phyloP scores from a whole-genome alignment of 2,113 vertebrate genomes.

The Mola mola region DNA sequence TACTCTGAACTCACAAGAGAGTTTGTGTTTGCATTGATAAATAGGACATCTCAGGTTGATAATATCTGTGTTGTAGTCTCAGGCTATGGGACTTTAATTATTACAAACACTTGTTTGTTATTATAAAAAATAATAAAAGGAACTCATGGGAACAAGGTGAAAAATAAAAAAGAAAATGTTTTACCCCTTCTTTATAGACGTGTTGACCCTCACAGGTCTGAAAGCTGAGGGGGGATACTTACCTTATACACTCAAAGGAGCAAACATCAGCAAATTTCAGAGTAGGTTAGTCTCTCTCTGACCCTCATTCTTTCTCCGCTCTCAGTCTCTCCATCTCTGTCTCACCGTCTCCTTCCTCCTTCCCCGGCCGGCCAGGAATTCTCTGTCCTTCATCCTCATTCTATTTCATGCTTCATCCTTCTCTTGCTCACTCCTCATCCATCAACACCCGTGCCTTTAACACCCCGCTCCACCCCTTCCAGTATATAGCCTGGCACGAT shows the following conservation, averaged over 20 bases:
- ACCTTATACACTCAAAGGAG: slow-evolving; percentile 45
- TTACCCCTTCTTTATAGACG: slow-evolving; percentile 9
- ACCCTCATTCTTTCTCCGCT: slow-evolving; percentile 72
- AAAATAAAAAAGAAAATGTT: background rate
- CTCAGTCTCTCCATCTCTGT: slow-evolving; percentile 77
- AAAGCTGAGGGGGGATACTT: slow-evolving; percentile 40
- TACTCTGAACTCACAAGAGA: no score
- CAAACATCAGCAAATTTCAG: slow-evolving; percentile 76
- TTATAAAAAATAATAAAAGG: no score
- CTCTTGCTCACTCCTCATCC: slow-evolving; percentile 72
- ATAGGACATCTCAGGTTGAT: no score
- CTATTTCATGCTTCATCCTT: slow-evolving; percentile 80
- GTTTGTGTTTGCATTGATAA: no score
- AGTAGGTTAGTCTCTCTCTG: slow-evolving; percentile 71
- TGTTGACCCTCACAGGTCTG: slow-evolving; percentile 40
- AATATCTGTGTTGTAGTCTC: no score
- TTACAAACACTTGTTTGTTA: no score
- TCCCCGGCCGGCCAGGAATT: slow-evolving; percentile 54
- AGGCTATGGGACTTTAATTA: no score
- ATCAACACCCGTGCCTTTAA: slow-evolving; percentile 61
- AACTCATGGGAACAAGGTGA: no score
- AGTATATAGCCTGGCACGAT: no score
- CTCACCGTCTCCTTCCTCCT: slow-evolving; percentile 58
- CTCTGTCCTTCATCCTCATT: slow-evolving; percentile 79
- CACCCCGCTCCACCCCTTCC: slow-evolving; percentile 6